Evolutionary conservation across 2,888 invertebrate species (phyloP).

Genomic region (Glomeris marginata): DNA sequence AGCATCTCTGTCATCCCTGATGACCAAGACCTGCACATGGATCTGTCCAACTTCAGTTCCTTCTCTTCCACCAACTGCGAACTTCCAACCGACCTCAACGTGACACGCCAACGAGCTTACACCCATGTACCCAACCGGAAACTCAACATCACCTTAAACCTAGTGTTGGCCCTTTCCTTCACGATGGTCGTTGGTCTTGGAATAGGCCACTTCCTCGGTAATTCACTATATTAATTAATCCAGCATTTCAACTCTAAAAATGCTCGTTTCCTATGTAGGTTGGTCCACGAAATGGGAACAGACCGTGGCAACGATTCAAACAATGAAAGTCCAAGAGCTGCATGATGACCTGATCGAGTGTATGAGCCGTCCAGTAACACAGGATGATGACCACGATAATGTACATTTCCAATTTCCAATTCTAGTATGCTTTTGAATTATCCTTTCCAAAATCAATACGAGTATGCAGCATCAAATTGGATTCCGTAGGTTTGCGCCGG

Average conservation of each 20-base stretch:
- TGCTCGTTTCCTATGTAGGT: constrained; percentile 6
- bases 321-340: constrained; percentile 15
- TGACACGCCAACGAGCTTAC: constrained; percentile 13
- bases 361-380: constrained; percentile 12
- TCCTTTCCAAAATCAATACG: too few relatives aligned
- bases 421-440: too few relatives aligned
- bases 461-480: too few relatives aligned
- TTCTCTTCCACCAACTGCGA: background rate
- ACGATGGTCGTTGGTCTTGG: constrained; percentile 17
- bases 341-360: constrained; percentile 17
- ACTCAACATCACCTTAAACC: constrained; percentile 16
- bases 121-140: constrained; percentile 16
- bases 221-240: background rate
- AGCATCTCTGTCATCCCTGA: constrained; percentile 6
- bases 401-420: constrained; percentile 1
- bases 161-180: constrained; percentile 14
- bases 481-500: too few relatives aligned
- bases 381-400: background rate
- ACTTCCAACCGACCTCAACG: constrained; percentile 1
- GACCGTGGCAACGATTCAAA: constrained; percentile 14
- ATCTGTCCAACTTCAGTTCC: constrained; percentile 2
- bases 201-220: constrained; percentile 17
- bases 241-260: background rate
- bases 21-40: background rate
- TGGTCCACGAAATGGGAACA: constrained; percentile 16